phyloP scores from a whole-genome alignment of 2,113 vertebrate species.

The Erythrocebus patas region DNA sequence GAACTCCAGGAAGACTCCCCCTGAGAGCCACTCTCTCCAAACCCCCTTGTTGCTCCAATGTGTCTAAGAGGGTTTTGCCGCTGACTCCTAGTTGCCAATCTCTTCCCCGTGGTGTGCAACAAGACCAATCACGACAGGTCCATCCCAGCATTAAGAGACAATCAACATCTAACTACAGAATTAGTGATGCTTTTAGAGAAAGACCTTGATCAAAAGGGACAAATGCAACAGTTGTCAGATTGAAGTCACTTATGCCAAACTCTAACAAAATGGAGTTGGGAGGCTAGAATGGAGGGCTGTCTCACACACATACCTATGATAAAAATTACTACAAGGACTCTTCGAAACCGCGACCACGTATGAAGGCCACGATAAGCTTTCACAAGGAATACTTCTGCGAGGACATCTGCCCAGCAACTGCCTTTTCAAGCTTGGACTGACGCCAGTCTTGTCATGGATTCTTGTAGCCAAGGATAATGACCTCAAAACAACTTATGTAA shows the following conservation, averaged over 20 bases:
- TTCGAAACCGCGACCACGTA: not conserved
- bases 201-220: not conserved
- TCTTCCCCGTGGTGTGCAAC: not conserved
- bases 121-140: not conserved
- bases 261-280: not conserved
- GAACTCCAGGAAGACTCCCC: not conserved
- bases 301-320: not conserved
- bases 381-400: not conserved
- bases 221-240: not conserved
- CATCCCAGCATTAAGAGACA: not conserved
- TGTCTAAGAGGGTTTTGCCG: not conserved
- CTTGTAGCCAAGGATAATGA: not conserved
- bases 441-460: not conserved
- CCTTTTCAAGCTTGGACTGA: not conserved
- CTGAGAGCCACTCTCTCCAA: not conserved
- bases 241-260: not conserved
- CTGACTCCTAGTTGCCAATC: not conserved
- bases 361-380: not conserved
- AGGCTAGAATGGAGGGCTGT: not conserved
- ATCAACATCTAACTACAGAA: not conserved
- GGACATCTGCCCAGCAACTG: not conserved
- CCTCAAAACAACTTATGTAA: not conserved
- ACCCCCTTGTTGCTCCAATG: not conserved
- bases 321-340: not conserved
- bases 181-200: not conserved